Conservation (phyloP, 2,888 invertebrate species). For the Ormyrus pomaceus region DNA sequence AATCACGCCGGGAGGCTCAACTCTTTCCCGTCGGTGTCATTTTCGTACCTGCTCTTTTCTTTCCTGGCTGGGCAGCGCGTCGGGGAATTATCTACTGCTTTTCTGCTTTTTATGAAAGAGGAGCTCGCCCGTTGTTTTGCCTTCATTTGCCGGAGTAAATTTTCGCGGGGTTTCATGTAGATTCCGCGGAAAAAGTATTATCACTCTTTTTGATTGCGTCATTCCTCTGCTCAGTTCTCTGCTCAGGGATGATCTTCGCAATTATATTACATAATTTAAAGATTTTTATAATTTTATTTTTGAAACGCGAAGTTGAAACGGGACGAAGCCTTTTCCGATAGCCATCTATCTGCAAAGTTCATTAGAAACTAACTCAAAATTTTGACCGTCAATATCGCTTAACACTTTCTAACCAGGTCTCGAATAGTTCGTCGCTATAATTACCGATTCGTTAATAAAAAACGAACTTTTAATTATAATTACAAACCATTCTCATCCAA, state of each 20-base stretch:
- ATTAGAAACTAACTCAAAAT: neutral
- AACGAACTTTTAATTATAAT: too few species aligned
- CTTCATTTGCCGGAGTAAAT: slow-evolving; percentile 10
- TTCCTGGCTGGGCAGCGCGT: neutral
- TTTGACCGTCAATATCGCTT: neutral
- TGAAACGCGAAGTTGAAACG: too few species aligned
- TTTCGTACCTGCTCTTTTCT: slow-evolving; percentile 12
- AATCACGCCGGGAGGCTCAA: slow-evolving; percentile 61
- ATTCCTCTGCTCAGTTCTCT: too few species aligned
- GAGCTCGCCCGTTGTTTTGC: slow-evolving; percentile 18
- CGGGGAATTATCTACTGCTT: slow-evolving; percentile 36
- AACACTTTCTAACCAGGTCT: neutral
- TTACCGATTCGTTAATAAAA: too few species aligned
- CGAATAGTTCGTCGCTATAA: neutral
- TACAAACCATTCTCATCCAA: too few species aligned
- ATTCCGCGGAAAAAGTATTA: neutral
- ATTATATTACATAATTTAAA: too few species aligned
- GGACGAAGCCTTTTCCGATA: too few species aligned
- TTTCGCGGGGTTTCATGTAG: neutral
- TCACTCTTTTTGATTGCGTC: too few species aligned
- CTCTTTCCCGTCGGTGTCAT: neutral
- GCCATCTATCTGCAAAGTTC: too few species aligned
- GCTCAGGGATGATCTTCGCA: too few species aligned
- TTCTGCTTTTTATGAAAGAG: slow-evolving; percentile 10
- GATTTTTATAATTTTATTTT: too few species aligned